Base-by-base conservation (phyloP, 2,888 invertebrate species). In the Stenolophus ochropezus region DNA sequence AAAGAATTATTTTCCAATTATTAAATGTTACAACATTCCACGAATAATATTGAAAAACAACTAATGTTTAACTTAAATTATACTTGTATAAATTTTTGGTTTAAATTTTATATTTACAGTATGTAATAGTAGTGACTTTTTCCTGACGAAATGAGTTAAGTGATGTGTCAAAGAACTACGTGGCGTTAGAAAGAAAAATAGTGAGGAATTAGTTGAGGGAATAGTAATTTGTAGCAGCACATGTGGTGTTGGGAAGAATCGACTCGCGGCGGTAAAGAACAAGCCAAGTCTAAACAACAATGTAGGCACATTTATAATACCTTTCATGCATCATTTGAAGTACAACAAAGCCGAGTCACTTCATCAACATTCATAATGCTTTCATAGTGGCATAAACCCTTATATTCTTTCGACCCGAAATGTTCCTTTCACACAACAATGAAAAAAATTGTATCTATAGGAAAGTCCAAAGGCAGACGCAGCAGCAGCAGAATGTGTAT, bases 251-350 rank as follows among this genome's bases (percentile, higher is more conserved):
- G 33, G 8, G 20, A 61, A 23, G 11, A 25, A 25, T 14, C n/a
- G 5, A 18, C 18, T 56, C 51, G 8, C 51, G 11, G 51, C 20
- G 6, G 56, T 8, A 8, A 69, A 69, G 65, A 25, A 21, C 8
- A 33, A 27, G 65, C 18, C 14, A 61, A 61, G 14, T 25, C 23
- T 61, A 61, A 61, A 23, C 61, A 61, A 61, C 61, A 61, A 61
- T 61, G 27, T 27, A 14, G 14, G 65, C 33, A 33, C 65, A 33
- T 69, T 69, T 69, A 69, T 69, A 69, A 69, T 33, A 69, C 65
- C 65, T 69, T 69, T 69, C 65, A 69, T 69, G 65, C 65, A 69
- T 69, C 65, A 69, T 69, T 69, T 69, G 65, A 69, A 69, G 42
- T 33, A 69, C 65, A 69, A 61, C 65, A 69, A 69, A 18, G 11